Evolutionary conservation across 2,888 invertebrate genomes (phyloP), one percentile per base, ranked within the genome.

Genomic region (Microctonus hyperodae): DNA sequence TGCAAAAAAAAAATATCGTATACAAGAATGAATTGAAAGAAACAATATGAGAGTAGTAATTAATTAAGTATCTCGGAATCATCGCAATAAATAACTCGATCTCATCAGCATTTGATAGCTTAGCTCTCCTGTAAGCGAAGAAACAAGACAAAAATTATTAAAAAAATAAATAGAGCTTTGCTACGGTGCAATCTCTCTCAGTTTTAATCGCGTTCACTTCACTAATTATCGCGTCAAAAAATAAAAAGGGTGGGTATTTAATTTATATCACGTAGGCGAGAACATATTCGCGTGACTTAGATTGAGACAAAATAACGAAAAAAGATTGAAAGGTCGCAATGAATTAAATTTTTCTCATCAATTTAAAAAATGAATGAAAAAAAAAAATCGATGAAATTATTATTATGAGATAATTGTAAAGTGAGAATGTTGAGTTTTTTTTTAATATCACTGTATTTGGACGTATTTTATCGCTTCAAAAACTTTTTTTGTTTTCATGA

Each of bases 71-170:
- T 70, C 70, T 72, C 70, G 65, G 73, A 72, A 64, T 69, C 73
- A 73, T 73, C 68, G 73, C 73, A 72, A 72, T 73, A 72, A 73
- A 72, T 70, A 72, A 63, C 67, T 20, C 68, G 68, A 69, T 72
- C 70, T 73, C 72, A 67, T 73, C 70, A 72, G 69, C 71, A 72
- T 69, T 70, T 62, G 68, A 70, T 73, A 73, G 73, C 67, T 72
- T 73, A 73, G 73, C 72, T 69, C 72, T 69, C 65, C 72, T 73
- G 72, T 72, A 73, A 73, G 72, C 72, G 69, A 71, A 70, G 66
- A 44, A 44, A 1, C 20, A 20, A 65, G 44, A 64, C 56, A 33
- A 16, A n/a, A n/a, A 58, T 51, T 44, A 48, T 56, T 64, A 64
- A 48, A 16, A n/a, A n/a, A 58, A 51, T 44, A 48, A 61, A 67